Conservation (phyloP, 2,113 vertebrate species). For the Sinocyclocheilus anshuiensis region DNA sequence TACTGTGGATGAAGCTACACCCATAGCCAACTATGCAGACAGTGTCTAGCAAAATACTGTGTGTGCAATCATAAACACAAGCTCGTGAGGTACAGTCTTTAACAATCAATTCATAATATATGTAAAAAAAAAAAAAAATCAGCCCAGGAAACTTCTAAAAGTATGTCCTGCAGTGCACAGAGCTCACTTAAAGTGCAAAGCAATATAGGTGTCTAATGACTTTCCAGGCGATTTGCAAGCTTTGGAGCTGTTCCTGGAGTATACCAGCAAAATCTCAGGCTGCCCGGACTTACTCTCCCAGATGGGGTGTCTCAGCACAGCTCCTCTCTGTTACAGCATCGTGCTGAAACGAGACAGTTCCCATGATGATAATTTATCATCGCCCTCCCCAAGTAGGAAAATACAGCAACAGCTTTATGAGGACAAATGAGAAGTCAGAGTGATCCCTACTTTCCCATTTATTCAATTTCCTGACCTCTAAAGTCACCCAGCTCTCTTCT, state of each 20-base stretch:
- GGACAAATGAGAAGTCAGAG: constrained; percentile 49
- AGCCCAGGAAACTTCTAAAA: background rate
- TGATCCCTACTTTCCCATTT: constrained; percentile 32
- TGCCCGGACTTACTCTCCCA: constrained; percentile 41
- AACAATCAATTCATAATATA: constrained; percentile 17
- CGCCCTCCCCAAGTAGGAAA: constrained; percentile 12
- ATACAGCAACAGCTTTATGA: constrained; percentile 40
- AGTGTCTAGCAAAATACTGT: constrained; percentile 6
- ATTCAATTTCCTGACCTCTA: constrained; percentile 27
- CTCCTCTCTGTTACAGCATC: constrained; percentile 14
- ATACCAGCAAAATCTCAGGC: constrained; percentile 33
- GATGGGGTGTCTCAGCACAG: constrained; percentile 11
- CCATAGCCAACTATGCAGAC: background rate
- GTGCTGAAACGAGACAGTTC: constrained; percentile 25
- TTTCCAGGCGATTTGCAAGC: constrained; percentile 34
- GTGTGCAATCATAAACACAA: background rate
- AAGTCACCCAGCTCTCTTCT: constrained; percentile 21
- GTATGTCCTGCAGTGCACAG: background rate
- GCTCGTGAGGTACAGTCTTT: background rate
- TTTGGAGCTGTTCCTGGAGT: constrained; percentile 39
- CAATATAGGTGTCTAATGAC: constrained; percentile 14
- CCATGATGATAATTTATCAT: constrained; percentile 48
- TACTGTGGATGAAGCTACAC: background rate
- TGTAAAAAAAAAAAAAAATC: background rate
- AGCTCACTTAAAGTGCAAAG: constrained; percentile 25